Base-by-base conservation (phyloP, 2,888 invertebrate species). In the Drosophila helvetica region DNA sequence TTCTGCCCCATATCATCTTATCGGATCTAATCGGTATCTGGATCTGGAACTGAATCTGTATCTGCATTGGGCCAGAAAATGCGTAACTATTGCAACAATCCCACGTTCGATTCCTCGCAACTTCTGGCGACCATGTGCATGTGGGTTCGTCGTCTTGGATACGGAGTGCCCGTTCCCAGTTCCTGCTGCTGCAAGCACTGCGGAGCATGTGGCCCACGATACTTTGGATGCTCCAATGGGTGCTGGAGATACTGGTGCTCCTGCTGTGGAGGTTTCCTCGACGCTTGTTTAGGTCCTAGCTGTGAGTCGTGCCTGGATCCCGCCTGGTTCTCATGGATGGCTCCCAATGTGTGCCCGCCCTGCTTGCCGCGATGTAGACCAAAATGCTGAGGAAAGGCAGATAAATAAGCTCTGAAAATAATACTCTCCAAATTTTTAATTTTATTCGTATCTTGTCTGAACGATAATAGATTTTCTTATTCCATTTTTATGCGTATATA, bases 291-390 rank as follows among this genome's bases (percentile, higher is more conserved):
- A 9, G 73, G 57, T 0, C 65, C 77, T 0, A 52, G 8, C 15
- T 55, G 47, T 70, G 80, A 73, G 17, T 74, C 64, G 3, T 22
- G 22, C 3, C 30, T 73, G 1, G 75, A 79, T 58, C 52, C 77
- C 0, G 54, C 71, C 15, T 77, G 72, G 72, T 73, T 59, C 48
- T 63, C 27, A 2, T 7, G 27, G 27, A 27, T 8, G 27, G 27
- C 27, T 2, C 27, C 7, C 27, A 27, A 27, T 1, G 27, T 27
- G 27, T 8, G 25, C 12, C 33, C 46, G 27, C 10, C 22, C 17
- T 47, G 19, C 18, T 8, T 12, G 22, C 15, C 10, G 8, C 25
- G 42, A 9, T 57, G 48, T 15, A 3, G 18, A n/a, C 12, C 8
- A 5, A 27, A 52, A 22, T 25, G 17, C 27, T 62, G 47, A n/a